phyloP scores from a whole-genome alignment of 64 coral and sea anemone species.

The Stichodactyla helianthus region DNA sequence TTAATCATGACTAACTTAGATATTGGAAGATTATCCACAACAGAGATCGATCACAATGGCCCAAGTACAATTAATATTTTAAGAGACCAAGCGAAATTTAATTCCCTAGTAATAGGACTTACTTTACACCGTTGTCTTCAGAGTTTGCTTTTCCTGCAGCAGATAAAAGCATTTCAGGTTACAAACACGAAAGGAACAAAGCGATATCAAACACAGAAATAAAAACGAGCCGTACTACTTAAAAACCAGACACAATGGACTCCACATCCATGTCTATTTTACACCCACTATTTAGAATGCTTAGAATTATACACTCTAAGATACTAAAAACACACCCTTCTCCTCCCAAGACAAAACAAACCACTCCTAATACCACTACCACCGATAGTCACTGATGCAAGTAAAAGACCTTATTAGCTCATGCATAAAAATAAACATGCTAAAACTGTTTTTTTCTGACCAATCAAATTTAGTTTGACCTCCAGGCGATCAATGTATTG shows the following conservation, averaged over 20 bases:
- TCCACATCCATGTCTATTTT: neutral
- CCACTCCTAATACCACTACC: neutral
- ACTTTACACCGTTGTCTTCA: constrained; percentile 18
- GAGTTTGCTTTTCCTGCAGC: constrained; percentile 12
- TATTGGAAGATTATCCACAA: too few relatives aligned
- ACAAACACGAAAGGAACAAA: neutral
- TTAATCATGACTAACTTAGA: neutral
- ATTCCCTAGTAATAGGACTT: neutral
- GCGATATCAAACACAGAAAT: neutral
- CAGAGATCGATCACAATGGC: neutral
- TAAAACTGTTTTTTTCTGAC: too few relatives aligned
- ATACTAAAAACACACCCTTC: neutral
- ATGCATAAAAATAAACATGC: too few relatives aligned
- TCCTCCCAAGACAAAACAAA: neutral
- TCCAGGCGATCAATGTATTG: too few relatives aligned
- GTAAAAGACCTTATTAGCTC: neutral
- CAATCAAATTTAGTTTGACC: too few relatives aligned
- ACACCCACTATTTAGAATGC: neutral
- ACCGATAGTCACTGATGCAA: neutral
- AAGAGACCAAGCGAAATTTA: neutral
- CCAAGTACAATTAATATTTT: neutral
- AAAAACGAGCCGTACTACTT: neutral
- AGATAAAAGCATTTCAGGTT: neutral
- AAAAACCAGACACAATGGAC: neutral
- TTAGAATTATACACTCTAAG: neutral